Conservation (phyloP, 1,140 invertebrate genomes). For the Calephelis nemesis region DNA sequence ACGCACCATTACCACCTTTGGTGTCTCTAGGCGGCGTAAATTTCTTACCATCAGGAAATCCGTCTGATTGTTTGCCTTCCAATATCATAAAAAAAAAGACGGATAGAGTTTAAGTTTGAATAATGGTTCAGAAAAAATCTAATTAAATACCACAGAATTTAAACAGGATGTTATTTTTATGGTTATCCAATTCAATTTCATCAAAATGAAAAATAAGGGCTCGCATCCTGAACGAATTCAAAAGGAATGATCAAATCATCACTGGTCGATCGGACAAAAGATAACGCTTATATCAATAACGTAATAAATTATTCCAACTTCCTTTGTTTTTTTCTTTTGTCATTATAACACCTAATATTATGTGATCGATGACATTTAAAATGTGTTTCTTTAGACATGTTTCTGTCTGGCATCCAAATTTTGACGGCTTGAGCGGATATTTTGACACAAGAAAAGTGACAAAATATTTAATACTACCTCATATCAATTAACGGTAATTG, state of each 20-base stretch:
- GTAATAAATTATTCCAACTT: constrained; percentile 74
- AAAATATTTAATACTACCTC: no score
- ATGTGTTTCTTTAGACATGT: constrained; percentile 28
- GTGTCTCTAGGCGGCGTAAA: no score
- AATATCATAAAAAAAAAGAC: no score
- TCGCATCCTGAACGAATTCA: constrained; percentile 51
- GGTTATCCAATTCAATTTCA: constrained; percentile 29
- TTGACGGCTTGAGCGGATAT: not conserved
- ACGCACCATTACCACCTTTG: no score
- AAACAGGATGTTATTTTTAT: constrained; percentile 24
- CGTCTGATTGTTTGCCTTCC: no score
- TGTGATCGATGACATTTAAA: constrained; percentile 65
- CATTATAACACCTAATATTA: constrained; percentile 56
- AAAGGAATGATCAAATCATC: constrained; percentile 64
- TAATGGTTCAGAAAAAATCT: no score
- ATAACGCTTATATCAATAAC: constrained; percentile 73
- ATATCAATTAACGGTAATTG: no score
- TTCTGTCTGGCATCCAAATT: no score
- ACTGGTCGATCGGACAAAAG: constrained; percentile 65
- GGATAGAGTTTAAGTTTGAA: no score
- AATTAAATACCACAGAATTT: not conserved
- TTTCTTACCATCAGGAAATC: no score
- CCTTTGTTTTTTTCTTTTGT: constrained; percentile 62
- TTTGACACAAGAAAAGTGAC: not conserved
- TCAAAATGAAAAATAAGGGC: constrained; percentile 49